These are phyloP conservation scores for Drosophila mauritiana DNA, from an alignment of 1,140 invertebrate species.

Conservation along the genomic window DNA sequence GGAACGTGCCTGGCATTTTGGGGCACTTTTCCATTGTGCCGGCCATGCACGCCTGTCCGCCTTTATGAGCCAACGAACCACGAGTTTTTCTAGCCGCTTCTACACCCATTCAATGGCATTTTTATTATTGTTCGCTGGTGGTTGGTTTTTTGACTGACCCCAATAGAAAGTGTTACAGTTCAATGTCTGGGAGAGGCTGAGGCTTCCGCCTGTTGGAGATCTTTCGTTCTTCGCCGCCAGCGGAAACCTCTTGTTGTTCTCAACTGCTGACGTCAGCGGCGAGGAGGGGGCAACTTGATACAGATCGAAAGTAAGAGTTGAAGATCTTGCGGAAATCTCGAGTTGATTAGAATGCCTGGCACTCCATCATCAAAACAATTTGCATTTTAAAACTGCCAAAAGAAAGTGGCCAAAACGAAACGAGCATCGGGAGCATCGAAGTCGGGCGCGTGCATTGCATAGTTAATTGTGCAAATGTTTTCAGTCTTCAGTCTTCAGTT, in stretches of 20 bases:
- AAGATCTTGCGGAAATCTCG: conserved; percentile 44
- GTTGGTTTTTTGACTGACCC: conserved; percentile 50
- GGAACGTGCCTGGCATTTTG: conserved; percentile 64
- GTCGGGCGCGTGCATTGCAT: conserved; percentile 74
- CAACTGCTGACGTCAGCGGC: conserved; percentile 36
- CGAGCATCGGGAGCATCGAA: conserved; percentile 24
- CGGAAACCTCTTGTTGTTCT: conserved; percentile 27
- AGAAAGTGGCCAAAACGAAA: conserved; percentile 71
- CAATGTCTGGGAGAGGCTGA: conserved; percentile 62
- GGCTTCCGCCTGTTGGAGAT: conserved; percentile 53
- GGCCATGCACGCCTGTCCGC: conserved; percentile 73
- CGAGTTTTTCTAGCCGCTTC: conserved; percentile 40
- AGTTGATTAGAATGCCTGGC: conserved; percentile 68
- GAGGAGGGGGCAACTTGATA: conserved; percentile 11
- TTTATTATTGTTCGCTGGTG: conserved; percentile 51
- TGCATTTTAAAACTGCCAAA: conserved; percentile 72
- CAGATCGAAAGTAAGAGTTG: conserved; percentile 68
- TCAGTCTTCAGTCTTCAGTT: conserved; percentile 3
- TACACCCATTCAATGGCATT: conserved; percentile 77
- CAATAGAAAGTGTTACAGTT: conserved; percentile 82
- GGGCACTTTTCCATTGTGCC: conserved; percentile 60
- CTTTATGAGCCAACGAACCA: conserved; percentile 55
- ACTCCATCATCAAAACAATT: conserved; percentile 69
- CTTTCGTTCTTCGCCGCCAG: conserved; percentile 5
- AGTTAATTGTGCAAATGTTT: conserved; percentile 73